Percentiles rank a stretch among this genome's conserved stretches.
These are phyloP conservation scores for Darevskia nairensis DNA, from an alignment of 2,797 vertebrate species.

Conservation along the genomic window DNA sequence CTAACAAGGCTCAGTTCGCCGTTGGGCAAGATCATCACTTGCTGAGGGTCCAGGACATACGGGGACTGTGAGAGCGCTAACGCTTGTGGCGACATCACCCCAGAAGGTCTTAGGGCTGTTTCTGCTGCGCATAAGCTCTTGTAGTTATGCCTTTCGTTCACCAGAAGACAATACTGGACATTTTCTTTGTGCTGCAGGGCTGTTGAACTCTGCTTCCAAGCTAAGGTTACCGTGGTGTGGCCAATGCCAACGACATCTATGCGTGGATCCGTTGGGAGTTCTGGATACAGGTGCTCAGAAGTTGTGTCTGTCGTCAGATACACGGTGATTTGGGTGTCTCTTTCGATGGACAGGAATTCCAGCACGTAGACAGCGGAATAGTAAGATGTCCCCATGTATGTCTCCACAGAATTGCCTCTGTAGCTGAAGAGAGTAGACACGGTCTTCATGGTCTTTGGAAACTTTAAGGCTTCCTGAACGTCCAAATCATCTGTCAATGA, in stretches of 20 bases:
- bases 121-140: constrained; percentile 86
- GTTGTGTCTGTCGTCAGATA: constrained; percentile 82
- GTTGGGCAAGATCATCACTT: constrained; percentile 68
- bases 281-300: constrained; percentile 80
- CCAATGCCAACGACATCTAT: constrained; percentile 84
- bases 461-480: constrained; percentile 38
- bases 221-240: constrained; percentile 88
- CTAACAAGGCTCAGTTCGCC: constrained; percentile 67
- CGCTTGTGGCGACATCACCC: constrained; percentile 38
- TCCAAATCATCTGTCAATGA: constrained; percentile 53
- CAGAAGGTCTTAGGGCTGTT: constrained; percentile 71
- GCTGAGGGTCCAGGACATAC: constrained; percentile 58
- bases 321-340: constrained; percentile 81
- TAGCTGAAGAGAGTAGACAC: constrained; percentile 84
- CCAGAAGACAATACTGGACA: constrained; percentile 87
- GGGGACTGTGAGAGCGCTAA: constrained; percentile 65
- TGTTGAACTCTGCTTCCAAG: constrained; percentile 88
- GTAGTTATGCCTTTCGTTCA: constrained; percentile 86
- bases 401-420: constrained; percentile 83
- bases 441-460: constrained; percentile 77
- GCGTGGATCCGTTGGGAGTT: constrained; percentile 84
- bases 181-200: constrained; percentile 68
- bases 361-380: constrained; percentile 84
- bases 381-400: constrained; percentile 79
- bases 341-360: constrained; percentile 82